Evolutionary conservation across 92 coral and sea anemone species (phyloP), one percentile per base, ranked within the genome.

Genomic region (Bergia sp.): DNA sequence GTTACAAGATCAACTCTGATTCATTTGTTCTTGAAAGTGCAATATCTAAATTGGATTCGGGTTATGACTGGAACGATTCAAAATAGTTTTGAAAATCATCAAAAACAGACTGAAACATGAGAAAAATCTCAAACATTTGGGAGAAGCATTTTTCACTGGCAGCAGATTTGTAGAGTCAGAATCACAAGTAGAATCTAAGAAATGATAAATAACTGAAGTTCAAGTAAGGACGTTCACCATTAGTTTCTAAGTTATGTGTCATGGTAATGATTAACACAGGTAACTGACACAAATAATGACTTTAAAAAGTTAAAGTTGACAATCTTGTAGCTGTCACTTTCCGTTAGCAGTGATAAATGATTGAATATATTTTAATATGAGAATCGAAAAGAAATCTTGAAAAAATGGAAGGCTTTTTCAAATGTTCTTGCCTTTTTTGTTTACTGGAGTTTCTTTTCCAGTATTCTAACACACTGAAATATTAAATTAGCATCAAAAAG

Each of bases 401-500:
- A 71, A 83, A 69, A 44, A 44, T 65, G 75, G 7, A 18, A 69
- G 23, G 55, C 5, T 18, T 50, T 71, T 43, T 6, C 38, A 44
- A 29, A 8, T 16, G 18, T 47, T 45, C 10, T 71, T 47, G 66
- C 74, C 36, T 36, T 84, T 29, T 69, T 84, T 45, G 55, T 23
- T 65, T 44, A 71, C 40, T 50, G 39, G 15, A 73, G 40, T 36
- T 73, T 7, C 16, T 23, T 45, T 47, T 79, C 36, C 6, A 64
- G 29, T 81, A n/a, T 65, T 41, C 6, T 10, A 42, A 20, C 9
- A 43, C 15, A 64, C 42, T 2, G 75, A 23, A 38, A 55, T 66
- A 65, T 78, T 77, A 78, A 50, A 67, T 71, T 45, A 42, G 37
- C n/a, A 43, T 39, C 64, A 84, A 36, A 69, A 71, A 53, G 23